phyloP scores from a whole-genome alignment of 2,113 vertebrate species.

The Larimichthys polyactis region DNA sequence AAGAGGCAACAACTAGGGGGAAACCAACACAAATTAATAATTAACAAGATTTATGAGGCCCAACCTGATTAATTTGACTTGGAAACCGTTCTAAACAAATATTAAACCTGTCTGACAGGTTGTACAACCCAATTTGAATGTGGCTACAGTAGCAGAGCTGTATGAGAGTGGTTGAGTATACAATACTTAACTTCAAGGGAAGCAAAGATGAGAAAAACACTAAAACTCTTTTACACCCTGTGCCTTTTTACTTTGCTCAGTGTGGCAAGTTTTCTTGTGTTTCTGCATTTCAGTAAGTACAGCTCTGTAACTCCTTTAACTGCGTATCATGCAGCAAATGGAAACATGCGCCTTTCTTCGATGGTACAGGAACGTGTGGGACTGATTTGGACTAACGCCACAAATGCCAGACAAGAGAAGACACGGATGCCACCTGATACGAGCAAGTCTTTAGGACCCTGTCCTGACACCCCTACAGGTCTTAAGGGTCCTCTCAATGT shows the following conservation, averaged over 20 bases:
- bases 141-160: neutral
- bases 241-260: slow-evolving; percentile 6
- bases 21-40: no score
- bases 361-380: rapidly evolving
- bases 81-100: no score
- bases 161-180: neutral
- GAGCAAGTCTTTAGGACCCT: slow-evolving; percentile 29
- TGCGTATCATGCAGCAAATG: rapidly evolving
- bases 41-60: no score
- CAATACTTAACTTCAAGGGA: neutral
- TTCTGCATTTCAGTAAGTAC: neutral
- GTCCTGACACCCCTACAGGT: slow-evolving; percentile 53
- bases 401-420: neutral
- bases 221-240: neutral
- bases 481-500: slow-evolving; percentile 87
- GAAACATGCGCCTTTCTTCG: rapidly evolving
- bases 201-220: slow-evolving; percentile 25
- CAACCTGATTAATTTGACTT: no score
- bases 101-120: no score
- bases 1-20: no score
- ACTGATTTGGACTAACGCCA: rapidly evolving
- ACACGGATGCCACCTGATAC: rapidly evolving
- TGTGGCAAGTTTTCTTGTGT: neutral
- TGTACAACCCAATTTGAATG: no score
- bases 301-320: rapidly evolving